A percentile compares a stretch with the other conserved stretches of the same genome.
Conservation (phyloP, 2,888 invertebrate genomes). For the Drosophila suboccidentalis region DNA sequence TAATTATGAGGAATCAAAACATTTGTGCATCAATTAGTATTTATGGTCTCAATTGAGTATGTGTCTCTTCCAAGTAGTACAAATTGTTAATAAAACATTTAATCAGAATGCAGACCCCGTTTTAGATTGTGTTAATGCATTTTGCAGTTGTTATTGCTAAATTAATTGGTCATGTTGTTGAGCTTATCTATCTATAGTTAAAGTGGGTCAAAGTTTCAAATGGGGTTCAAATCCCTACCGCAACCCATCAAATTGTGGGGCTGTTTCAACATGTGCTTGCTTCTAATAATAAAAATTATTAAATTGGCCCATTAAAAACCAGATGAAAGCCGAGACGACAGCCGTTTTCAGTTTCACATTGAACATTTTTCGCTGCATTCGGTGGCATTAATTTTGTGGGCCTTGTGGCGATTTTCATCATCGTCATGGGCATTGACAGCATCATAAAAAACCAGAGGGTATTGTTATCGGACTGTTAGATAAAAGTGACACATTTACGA, state of each 20-base stretch:
- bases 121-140: constrained; percentile 10
- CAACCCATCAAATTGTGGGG: constrained; percentile 39
- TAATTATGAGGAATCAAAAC: constrained; percentile 46
- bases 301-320: constrained; percentile 25
- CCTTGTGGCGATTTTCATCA: constrained; percentile 35
- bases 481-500: constrained; percentile 58
- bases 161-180: constrained; percentile 43
- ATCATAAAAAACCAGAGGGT: constrained; percentile 47
- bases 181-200: constrained; percentile 49
- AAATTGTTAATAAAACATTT: constrained; percentile 21
- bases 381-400: constrained; percentile 58
- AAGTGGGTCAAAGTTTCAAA: constrained; percentile 64
- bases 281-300: constrained; percentile 26
- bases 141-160: constrained; percentile 15
- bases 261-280: constrained; percentile 4
- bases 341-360: constrained; percentile 35
- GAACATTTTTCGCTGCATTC: constrained; percentile 41
- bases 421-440: constrained; percentile 34
- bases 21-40: constrained; percentile 42
- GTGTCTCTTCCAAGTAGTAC: background rate
- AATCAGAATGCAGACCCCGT: constrained; percentile 1
- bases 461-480: constrained; percentile 55
- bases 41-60: constrained; percentile 24
- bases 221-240: constrained; percentile 51
- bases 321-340: constrained; percentile 20